Evolutionary conservation across 2,797 vertebrate species (phyloP).

Genomic region (Crypturellus tataupa): DNA sequence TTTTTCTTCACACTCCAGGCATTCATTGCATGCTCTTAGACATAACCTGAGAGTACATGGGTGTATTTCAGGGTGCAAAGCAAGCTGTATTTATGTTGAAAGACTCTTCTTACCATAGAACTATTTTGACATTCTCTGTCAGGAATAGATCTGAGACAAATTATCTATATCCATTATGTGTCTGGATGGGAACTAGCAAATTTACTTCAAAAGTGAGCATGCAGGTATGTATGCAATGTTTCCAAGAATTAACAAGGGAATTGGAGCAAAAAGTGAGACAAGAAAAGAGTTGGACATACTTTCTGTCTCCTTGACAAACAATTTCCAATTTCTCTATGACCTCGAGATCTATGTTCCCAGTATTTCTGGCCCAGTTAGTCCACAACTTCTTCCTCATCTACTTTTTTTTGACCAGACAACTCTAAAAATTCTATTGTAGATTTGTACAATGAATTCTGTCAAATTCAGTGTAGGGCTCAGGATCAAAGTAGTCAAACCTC

Average conservation of each 20-base stretch:
- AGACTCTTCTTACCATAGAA: neutral
- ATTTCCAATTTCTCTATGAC: neutral
- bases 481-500: fast-evolving
- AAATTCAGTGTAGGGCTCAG: neutral
- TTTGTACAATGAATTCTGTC: no score
- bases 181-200: neutral
- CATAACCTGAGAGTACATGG: neutral
- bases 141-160: neutral
- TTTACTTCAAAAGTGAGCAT: neutral
- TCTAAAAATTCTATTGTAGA: neutral
- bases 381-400: fast-evolving
- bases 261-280: neutral
- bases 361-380: neutral
- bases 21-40: neutral
- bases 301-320: neutral
- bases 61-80: neutral
- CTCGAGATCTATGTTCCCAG: neutral
- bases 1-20: neutral
- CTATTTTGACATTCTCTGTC: neutral
- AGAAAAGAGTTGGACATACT: fast-evolving
- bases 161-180: neutral
- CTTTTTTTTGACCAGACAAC: neutral
- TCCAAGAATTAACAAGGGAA: neutral
- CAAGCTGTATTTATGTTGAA: neutral
- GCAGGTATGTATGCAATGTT: neutral